phyloP scores from a whole-genome alignment of 2,888 invertebrate species.

The Noctua comes region DNA sequence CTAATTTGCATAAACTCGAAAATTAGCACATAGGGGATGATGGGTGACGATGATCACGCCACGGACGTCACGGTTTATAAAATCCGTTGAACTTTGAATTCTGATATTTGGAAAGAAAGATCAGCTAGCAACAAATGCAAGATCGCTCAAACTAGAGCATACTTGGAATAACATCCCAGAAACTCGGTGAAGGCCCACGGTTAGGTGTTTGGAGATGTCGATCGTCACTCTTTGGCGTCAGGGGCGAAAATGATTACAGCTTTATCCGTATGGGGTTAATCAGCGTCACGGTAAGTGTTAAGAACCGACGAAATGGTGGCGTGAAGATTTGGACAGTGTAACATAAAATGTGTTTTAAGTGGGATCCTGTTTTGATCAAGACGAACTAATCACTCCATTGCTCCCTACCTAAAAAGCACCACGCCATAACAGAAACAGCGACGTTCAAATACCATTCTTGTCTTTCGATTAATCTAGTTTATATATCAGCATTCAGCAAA shows the following conservation, averaged over 20 bases:
- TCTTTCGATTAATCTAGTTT: background rate
- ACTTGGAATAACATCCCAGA: background rate
- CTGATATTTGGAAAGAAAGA: background rate
- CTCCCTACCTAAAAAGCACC: background rate
- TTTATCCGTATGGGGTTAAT: background rate
- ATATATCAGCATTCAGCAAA: conserved; percentile 20
- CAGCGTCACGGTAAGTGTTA: background rate
- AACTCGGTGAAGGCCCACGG: background rate
- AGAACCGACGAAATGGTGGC: background rate
- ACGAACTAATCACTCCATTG: background rate
- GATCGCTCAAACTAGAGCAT: background rate
- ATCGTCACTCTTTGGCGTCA: background rate
- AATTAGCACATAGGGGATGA: background rate
- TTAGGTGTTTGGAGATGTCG: background rate
- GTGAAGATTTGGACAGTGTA: background rate
- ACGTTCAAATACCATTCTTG: background rate
- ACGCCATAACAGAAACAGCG: background rate
- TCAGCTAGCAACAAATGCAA: background rate
- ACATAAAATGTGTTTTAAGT: background rate
- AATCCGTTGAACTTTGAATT: background rate
- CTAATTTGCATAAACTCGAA: background rate
- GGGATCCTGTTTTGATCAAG: background rate
- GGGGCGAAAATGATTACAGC: background rate
- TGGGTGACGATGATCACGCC: too few relatives aligned
- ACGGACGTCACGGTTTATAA: too few relatives aligned